phyloP scores from a whole-genome alignment of 2,888 invertebrate genomes.

The Conistra vaccinii region DNA sequence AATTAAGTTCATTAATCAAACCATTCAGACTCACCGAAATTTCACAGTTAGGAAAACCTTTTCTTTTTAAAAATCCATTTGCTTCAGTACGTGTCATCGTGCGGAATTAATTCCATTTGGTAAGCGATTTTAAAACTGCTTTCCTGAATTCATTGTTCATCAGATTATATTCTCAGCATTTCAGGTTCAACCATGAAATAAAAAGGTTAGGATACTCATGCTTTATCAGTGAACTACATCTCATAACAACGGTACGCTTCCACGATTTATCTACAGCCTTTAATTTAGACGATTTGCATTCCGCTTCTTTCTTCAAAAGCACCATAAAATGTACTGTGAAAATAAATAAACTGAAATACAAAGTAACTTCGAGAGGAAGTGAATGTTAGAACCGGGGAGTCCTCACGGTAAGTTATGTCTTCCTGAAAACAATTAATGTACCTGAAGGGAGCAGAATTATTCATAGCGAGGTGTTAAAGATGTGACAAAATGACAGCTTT shows the following conservation, averaged over 20 bases:
- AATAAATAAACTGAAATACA: constrained; percentile 37
- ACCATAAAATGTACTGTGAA: constrained; percentile 27
- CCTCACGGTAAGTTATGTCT: background rate
- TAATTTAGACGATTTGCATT: background rate
- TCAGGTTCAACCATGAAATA: background rate
- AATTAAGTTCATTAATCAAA: too few relatives aligned
- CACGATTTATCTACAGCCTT: background rate
- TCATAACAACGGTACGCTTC: background rate
- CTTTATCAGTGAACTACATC: background rate
- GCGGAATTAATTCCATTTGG: background rate
- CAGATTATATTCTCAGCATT: background rate
- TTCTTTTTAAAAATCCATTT: too few relatives aligned
- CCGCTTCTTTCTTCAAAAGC: background rate
- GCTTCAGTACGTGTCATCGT: too few relatives aligned
- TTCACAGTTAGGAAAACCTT: too few relatives aligned
- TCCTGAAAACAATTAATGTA: constrained; percentile 37
- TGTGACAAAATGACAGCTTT: constrained; percentile 11
- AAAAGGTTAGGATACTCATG: background rate
- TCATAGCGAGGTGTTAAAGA: constrained; percentile 18
- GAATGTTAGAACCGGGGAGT: constrained; percentile 8
- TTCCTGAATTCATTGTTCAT: background rate
- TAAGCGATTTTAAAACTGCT: constrained; percentile 3
- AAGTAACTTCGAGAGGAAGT: constrained; percentile 23
- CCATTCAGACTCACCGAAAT: background rate
- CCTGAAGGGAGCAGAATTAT: constrained; percentile 22